Evolutionary conservation across 2,113 vertebrate species (phyloP), one percentile per base, ranked within the genome.

Genomic region (Tor tambroides): DNA sequence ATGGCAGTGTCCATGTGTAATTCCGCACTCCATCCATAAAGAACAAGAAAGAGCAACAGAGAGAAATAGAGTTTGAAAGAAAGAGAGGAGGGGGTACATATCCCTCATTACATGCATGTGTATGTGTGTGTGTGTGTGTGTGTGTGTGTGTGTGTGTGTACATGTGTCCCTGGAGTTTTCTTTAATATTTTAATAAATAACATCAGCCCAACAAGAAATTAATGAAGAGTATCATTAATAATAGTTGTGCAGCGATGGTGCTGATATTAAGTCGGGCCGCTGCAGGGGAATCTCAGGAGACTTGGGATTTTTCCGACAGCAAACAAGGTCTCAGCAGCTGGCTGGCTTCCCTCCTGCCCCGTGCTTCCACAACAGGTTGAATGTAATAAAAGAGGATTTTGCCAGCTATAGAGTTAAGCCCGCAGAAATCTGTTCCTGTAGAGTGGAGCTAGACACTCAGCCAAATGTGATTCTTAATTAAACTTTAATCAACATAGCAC

Each of bases 181-280:
- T 97, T 97, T 99, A 99, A 99, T 99, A 99, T 98, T 99, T 99
- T 98, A 99, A 99, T 99, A 99, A 99, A 99, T 99, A 99, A 99
- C 97, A 99, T 97, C 97, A 95, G 97, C 97, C 98, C 97, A 98
- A 98, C 97, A 98, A 98, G 96, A 98, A 98, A 99, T 99, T 98
- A 99, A 99, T 99, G 98, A 99, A 99, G 98, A 99, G 98, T 99
- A 99, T 99, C 98, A 99, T 99, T 99, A 99, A 99, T 99, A 99
- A 99, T 99, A 97, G 98, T 97, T 96, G 95, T n/a, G 97, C 97
- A 97, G 96, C 97, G 97, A 97, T 97, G 96, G 98, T 96, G 96
- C 96, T 96, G 98, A 98, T 98, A 99, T 98, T 99, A 99, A 98
- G 98, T 98, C 97, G 97, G 98, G 97, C 96, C 96, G 96, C 96